phyloP scores from a whole-genome alignment of 2,113 vertebrate species.

The Gorsachius goisagi region DNA sequence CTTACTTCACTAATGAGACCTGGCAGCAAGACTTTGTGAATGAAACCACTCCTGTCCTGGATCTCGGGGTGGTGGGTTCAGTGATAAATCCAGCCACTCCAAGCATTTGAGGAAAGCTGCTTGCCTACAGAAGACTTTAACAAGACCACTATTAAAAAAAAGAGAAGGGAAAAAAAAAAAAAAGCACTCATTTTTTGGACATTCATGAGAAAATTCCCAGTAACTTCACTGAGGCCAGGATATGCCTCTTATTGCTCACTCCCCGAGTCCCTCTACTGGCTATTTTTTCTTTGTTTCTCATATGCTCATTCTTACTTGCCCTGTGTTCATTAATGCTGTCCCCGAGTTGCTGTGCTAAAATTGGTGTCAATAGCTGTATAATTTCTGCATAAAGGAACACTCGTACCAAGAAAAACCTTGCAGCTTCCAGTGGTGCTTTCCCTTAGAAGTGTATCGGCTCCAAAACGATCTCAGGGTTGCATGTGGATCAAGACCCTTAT shows the following conservation, averaged over 20 bases:
- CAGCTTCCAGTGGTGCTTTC: background rate
- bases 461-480: background rate
- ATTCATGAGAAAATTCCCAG: background rate
- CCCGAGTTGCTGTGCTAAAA: background rate
- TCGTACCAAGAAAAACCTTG: background rate
- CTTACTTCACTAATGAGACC: background rate
- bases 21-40: background rate
- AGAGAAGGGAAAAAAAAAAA: fast-evolving
- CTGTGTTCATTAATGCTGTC: background rate
- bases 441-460: background rate
- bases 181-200: background rate
- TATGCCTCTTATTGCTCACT: background rate
- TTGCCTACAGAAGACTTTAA: background rate
- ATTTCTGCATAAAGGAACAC: slow-evolving; percentile 17
- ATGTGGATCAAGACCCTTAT: background rate
- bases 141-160: background rate
- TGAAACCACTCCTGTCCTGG: background rate
- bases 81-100: background rate
- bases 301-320: background rate
- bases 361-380: background rate
- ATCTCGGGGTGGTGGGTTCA: background rate
- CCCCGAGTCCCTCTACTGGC: background rate
- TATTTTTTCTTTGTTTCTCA: background rate
- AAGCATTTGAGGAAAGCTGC: background rate
- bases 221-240: background rate